These are phyloP conservation scores for Manacus vitellinus DNA, from an alignment of 2,113 vertebrate species.

Conservation along the genomic window DNA sequence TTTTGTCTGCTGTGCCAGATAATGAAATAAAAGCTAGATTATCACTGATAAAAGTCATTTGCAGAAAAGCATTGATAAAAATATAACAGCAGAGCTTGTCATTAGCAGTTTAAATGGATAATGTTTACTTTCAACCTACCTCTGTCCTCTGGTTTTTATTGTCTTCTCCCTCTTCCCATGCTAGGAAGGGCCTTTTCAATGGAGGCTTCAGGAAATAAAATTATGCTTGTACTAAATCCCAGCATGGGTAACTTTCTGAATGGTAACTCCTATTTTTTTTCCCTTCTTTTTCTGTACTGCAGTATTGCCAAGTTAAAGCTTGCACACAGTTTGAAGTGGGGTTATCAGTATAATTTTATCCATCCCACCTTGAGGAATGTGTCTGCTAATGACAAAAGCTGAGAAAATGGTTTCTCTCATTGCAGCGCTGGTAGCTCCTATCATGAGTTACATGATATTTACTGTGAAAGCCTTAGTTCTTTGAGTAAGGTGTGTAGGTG, in stretches of 20 bases:
- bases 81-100: slow-evolving; percentile 69
- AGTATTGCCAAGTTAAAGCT: neutral
- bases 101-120: slow-evolving; percentile 73
- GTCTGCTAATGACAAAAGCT: neutral
- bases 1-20: slow-evolving; percentile 71
- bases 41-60: slow-evolving; percentile 77
- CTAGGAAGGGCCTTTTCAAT: neutral
- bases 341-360: neutral
- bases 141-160: neutral
- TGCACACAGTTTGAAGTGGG: neutral
- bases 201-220: neutral
- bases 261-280: neutral
- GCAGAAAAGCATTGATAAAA: slow-evolving; percentile 70
- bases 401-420: neutral
- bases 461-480: neutral
- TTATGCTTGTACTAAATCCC: neutral
- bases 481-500: neutral
- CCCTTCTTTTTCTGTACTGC: neutral
- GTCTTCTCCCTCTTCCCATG: neutral
- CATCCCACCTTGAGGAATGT: neutral
- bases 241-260: neutral
- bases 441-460: neutral
- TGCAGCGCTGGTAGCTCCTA: neutral
- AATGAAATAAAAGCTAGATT: slow-evolving; percentile 80
- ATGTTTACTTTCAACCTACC: slow-evolving; percentile 56